Evolutionary conservation across 2,888 invertebrate species (phyloP).

Genomic region (Ctenicera cuprea): DNA sequence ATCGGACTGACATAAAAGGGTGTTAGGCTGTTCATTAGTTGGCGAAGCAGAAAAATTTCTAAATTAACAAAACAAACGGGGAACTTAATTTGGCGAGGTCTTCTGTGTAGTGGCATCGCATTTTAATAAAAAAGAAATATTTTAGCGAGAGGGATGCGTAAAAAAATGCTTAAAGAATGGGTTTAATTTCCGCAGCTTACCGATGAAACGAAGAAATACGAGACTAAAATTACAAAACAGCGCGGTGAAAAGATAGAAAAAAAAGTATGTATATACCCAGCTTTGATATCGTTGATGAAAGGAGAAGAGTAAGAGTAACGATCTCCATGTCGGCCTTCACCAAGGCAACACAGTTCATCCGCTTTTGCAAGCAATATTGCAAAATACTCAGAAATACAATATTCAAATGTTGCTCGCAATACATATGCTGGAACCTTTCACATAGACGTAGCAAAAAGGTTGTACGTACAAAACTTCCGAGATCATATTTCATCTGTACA

Average conservation of each 20-base stretch:
- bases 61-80: slow-evolving; percentile 30
- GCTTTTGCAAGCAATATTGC: slow-evolving; percentile 28
- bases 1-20: slow-evolving; percentile 15
- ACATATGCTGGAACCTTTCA: slow-evolving; percentile 30
- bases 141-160: slow-evolving; percentile 31
- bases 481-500: slow-evolving; percentile 34
- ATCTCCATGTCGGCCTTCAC: slow-evolving; percentile 37
- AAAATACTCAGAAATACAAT: slow-evolving; percentile 32
- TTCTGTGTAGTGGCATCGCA: slow-evolving; percentile 26
- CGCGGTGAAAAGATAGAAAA: slow-evolving; percentile 12
- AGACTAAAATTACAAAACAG: slow-evolving; percentile 43
- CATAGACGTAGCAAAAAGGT: slow-evolving; percentile 19
- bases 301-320: slow-evolving; percentile 34
- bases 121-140: slow-evolving; percentile 39
- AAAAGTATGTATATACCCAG: slow-evolving; percentile 1
- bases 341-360: slow-evolving; percentile 35
- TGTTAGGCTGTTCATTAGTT: slow-evolving; percentile 25
- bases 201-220: slow-evolving; percentile 45
- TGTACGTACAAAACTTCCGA: slow-evolving; percentile 23
- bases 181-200: slow-evolving; percentile 47
- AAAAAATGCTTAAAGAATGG: slow-evolving; percentile 43
- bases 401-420: slow-evolving; percentile 30
- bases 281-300: slow-evolving; percentile 38
- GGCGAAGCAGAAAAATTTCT: slow-evolving; percentile 13
- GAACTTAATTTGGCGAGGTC: slow-evolving; percentile 27